phyloP scores from a whole-genome alignment of 2,888 invertebrate species.

The Holacanthella duospinosa region DNA sequence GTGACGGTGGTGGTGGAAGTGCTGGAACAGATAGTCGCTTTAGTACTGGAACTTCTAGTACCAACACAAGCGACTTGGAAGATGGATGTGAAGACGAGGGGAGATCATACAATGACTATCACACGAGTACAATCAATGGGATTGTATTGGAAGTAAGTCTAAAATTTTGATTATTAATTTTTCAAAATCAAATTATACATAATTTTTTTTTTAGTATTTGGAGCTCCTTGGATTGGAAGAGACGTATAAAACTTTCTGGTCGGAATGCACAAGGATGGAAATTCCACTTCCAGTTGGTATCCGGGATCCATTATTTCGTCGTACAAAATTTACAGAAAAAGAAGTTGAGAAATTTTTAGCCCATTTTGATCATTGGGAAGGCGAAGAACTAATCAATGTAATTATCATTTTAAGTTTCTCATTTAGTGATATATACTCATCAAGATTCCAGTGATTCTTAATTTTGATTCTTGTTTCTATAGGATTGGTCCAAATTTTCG shows the following conservation, averaged over 20 bases:
- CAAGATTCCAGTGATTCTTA: not conserved
- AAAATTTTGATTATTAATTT: not conserved
- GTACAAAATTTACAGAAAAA: slow-evolving; percentile 3
- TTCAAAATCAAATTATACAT: not conserved
- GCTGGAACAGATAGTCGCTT: not conserved
- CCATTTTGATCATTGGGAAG: slow-evolving; percentile 34
- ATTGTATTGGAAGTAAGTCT: not conserved
- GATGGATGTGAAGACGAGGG: not conserved
- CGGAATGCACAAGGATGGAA: slow-evolving; percentile 26
- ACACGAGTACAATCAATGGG: not conserved
- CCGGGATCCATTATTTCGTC: not conserved
- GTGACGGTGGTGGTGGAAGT: not conserved
- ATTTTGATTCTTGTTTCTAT: not conserved
- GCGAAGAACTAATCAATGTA: slow-evolving; percentile 25
- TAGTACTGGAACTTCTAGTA: not conserved
- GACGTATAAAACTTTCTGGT: slow-evolving; percentile 28
- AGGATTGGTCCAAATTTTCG: slow-evolving; percentile 15
- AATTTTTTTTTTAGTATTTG: slow-evolving; percentile 23
- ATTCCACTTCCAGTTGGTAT: slow-evolving; percentile 16
- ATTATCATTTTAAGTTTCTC: not conserved
- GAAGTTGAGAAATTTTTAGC: slow-evolving; percentile 29
- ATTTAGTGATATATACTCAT: too few species aligned
- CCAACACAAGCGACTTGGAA: not conserved
- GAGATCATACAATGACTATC: not conserved
- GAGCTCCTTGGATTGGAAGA: slow-evolving; percentile 29